phyloP scores from a whole-genome alignment of 2,797 vertebrate species.

The Pseudotriccus pelzelni region DNA sequence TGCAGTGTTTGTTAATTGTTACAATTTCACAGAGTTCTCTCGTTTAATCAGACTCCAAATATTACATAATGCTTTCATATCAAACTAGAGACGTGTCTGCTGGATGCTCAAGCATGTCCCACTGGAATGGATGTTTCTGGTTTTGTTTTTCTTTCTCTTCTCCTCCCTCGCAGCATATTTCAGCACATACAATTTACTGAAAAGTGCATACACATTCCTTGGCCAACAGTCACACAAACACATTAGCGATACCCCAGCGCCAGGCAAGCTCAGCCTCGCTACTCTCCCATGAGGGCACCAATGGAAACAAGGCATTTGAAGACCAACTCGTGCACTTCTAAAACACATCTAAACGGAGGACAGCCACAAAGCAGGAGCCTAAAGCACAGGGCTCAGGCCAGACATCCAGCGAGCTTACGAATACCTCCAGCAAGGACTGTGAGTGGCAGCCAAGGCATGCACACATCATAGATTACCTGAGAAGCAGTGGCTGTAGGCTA shows the following conservation, averaged over 20 bases:
- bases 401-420: not conserved
- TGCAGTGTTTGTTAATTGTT: slow-evolving; percentile 23
- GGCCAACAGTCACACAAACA: not conserved
- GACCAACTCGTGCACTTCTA: not conserved
- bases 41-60: not conserved
- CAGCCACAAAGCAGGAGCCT: not conserved
- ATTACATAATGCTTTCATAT: not conserved
- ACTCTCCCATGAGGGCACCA: not conserved
- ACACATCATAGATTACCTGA: not conserved
- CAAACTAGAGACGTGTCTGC: not conserved
- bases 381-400: not conserved
- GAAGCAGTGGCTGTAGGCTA: not conserved
- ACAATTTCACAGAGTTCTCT: not conserved
- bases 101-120: slow-evolving; percentile 23
- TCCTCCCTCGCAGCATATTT: slow-evolving; percentile 22
- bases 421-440: not conserved
- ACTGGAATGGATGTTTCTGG: slow-evolving; percentile 35
- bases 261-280: not conserved
- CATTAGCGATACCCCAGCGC: fast-evolving
- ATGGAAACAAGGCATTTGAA: not conserved
- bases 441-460: not conserved
- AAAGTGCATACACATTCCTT: not conserved
- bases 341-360: not conserved
- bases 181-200: slow-evolving; percentile 18
- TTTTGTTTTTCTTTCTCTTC: slow-evolving; percentile 29